phyloP scores from a whole-genome alignment of 2,888 invertebrate species.

The Morpho achilles region DNA sequence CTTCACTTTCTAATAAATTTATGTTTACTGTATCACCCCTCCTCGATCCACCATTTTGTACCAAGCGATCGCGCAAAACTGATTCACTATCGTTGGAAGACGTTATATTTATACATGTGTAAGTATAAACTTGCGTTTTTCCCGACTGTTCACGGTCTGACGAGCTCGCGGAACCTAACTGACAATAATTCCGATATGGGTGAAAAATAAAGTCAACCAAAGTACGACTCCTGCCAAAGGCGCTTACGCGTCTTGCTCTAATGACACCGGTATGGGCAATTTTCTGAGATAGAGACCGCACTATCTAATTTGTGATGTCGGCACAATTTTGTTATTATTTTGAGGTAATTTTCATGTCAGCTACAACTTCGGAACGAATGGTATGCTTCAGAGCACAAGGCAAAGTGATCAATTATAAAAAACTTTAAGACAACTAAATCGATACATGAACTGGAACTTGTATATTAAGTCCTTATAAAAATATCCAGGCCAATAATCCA shows the following conservation, averaged over 20 bases:
- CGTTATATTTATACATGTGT: slow-evolving; percentile 77
- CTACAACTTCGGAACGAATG: slow-evolving; percentile 29
- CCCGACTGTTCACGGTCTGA: slow-evolving; percentile 65
- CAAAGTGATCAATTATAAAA: background rate
- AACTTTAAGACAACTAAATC: too few relatives aligned
- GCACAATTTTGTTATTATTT: slow-evolving; percentile 45
- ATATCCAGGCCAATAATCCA: too few relatives aligned
- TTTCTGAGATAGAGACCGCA: slow-evolving; percentile 36
- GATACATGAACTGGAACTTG: too few relatives aligned
- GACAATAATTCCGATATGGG: slow-evolving; percentile 58
- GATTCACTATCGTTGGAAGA: slow-evolving; percentile 61
- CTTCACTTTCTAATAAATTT: slow-evolving; percentile 54
- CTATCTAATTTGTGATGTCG: slow-evolving; percentile 51
- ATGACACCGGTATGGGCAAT: slow-evolving; percentile 36
- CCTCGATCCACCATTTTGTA: slow-evolving; percentile 67
- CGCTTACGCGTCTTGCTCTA: slow-evolving; percentile 60
- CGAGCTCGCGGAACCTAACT: slow-evolving; percentile 47
- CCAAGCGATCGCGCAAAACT: slow-evolving; percentile 74
- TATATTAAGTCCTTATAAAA: too few relatives aligned
- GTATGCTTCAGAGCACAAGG: slow-evolving; percentile 2
- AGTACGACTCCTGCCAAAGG: slow-evolving; percentile 39
- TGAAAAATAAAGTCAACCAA: slow-evolving; percentile 50
- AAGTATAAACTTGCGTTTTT: slow-evolving; percentile 69
- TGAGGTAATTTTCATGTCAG: slow-evolving; percentile 44
- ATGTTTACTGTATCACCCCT: slow-evolving; percentile 39